Evolutionary conservation across 2,888 invertebrate genomes (phyloP), one percentile per base, ranked within the genome.

Genomic region (Amphipoea oculea): DNA sequence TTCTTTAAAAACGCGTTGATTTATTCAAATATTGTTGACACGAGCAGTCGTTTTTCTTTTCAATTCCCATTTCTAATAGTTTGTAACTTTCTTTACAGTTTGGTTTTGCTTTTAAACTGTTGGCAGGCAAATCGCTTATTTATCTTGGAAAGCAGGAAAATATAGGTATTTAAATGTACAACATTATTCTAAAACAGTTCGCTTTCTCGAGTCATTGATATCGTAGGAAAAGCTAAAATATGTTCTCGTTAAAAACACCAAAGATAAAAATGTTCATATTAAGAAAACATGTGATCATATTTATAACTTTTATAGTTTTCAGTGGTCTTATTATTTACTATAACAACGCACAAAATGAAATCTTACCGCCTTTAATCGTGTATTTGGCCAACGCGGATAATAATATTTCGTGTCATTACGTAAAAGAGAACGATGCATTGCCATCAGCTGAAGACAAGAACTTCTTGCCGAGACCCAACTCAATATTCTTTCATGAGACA

Each of bases 401-500:
- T 54, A 75, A 84, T 67, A 78, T 80, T 73, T 68, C 78, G 7
- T 89, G 89, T 65, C 84, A 89, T 79, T 82, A 82, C 60, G 17
- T 54, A n/a, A 14, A 66, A 12, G 73, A 82, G 11, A 83, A 89
- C 4, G 91, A 91, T 57, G 87, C 78, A 14, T 75, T 94, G 14
- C 88, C 90, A 2, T 91, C 91, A 23, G 85, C 87, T 5, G 90
- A 92, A 36, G 82, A 79, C 23, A 81, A 82, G 0, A 87, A 87
- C n/a, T 89, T 88, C 76, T 73, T 75, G 11, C 94, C n/a, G 83
- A 85, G 11, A 90, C 93, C 73, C 94, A 96, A 36, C 91, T 97
- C 97, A 14, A 98, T 98, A 84, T 98, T 98, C 91, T 98, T 98
- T 89, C 97, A 97, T 86, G 98, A 98, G 90, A 98, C 98, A 0